Evolutionary conservation across 2,113 vertebrate genomes (phyloP).

Genomic region (Indri indri): DNA sequence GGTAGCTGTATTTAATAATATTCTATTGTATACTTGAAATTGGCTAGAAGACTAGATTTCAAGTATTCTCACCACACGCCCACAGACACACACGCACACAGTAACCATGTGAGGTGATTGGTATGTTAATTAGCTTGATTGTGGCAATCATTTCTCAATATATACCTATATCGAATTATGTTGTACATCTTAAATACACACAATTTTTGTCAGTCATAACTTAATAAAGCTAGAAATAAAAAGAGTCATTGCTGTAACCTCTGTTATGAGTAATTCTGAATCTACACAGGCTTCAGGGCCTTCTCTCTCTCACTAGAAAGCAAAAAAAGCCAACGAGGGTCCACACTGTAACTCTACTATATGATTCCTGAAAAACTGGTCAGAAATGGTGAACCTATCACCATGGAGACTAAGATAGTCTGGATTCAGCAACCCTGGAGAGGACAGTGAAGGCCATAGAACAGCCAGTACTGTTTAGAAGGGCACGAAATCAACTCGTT

Average conservation of each 20-base stretch:
- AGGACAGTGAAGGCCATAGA: too few relatives aligned
- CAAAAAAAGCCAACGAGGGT: not conserved
- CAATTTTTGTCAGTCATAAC: not conserved
- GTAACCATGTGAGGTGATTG: not conserved
- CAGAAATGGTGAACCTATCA: not conserved
- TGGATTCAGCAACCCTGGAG: not conserved
- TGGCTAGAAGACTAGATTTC: not conserved
- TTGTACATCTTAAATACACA: not conserved
- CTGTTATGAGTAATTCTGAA: not conserved
- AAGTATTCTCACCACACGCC: not conserved
- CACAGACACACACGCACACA: not conserved
- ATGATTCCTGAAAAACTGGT: not conserved
- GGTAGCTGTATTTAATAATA: not conserved
- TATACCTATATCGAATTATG: not conserved
- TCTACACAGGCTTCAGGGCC: not conserved
- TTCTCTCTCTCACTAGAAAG: not conserved
- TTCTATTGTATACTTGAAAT: not conserved
- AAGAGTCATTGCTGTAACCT: not conserved
- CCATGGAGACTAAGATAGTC: not conserved
- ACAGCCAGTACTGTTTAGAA: not conserved
- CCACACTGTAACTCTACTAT: too few relatives aligned
- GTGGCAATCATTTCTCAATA: not conserved
- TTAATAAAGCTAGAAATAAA: not conserved
- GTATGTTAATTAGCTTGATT: not conserved
- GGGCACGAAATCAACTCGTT: too few relatives aligned